These are phyloP conservation scores for Ochropleura plecta DNA, from an alignment of 2,888 invertebrate species.

Conservation along the genomic window DNA sequence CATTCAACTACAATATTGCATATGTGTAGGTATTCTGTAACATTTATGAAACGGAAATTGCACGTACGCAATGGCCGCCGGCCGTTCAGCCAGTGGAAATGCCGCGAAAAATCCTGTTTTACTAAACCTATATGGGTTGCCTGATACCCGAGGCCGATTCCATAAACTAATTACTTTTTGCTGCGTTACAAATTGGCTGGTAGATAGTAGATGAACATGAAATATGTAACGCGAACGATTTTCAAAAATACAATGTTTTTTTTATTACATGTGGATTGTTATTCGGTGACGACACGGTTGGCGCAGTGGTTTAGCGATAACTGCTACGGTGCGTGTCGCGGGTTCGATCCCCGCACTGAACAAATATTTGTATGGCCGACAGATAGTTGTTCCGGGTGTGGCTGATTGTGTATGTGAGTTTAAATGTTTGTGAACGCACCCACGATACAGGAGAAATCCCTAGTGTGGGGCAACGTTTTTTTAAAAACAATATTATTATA, in stretches of 20 bases:
- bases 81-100: constrained; percentile 15
- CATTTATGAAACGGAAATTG: constrained; percentile 41
- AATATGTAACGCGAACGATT: neutral
- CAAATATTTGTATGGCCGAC: no score
- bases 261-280: neutral
- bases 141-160: constrained; percentile 13
- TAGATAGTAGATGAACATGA: constrained; percentile 3
- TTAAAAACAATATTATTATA: no score
- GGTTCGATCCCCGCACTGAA: no score
- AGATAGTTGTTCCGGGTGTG: no score
- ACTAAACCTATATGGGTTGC: constrained; percentile 20
- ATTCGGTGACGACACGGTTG: no score
- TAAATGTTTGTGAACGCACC: no score
- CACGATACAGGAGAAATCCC: no score
- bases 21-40: constrained; percentile 5
- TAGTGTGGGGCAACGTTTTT: no score
- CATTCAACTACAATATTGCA: neutral
- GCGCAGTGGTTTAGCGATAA: no score
- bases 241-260: neutral
- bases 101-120: constrained; percentile 33
- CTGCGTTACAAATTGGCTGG: constrained; percentile 21
- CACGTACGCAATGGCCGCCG: constrained; percentile 29
- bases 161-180: constrained; percentile 42
- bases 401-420: no score
- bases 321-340: no score